phyloP scores from a whole-genome alignment of 2,888 invertebrate genomes.

The Octodonta nipae region DNA sequence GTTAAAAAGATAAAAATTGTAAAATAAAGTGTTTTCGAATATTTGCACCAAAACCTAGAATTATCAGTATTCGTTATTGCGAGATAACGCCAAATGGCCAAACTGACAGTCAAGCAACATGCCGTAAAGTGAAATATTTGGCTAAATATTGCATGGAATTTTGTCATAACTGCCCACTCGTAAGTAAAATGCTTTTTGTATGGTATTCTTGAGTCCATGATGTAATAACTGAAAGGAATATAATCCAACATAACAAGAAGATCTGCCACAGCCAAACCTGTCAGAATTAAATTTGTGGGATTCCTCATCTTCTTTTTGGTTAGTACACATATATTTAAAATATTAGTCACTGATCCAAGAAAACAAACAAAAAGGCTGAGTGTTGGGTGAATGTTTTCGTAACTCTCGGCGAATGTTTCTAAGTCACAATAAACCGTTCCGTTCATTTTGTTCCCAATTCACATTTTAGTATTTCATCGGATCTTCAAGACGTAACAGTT shows the following conservation, averaged over 20 bases:
- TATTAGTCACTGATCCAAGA: constrained; percentile 80
- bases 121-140: constrained; percentile 83
- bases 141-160: constrained; percentile 80
- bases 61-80: constrained; percentile 71
- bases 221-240: constrained; percentile 82
- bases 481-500: too few species aligned
- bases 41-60: constrained; percentile 71
- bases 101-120: constrained; percentile 80
- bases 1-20: constrained; percentile 67
- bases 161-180: constrained; percentile 70
- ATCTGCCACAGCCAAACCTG: constrained; percentile 84
- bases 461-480: too few species aligned
- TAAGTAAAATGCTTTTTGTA: constrained; percentile 46
- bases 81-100: constrained; percentile 87
- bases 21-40: constrained; percentile 60
- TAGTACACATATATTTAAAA: constrained; percentile 82
- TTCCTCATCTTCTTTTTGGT: constrained; percentile 82
- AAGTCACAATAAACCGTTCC: constrained; percentile 39
- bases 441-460: too few species aligned
- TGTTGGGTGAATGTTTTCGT: constrained; percentile 69
- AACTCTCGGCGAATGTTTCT: constrained; percentile 48
- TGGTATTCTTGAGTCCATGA: too few species aligned
- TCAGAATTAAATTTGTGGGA: constrained; percentile 82
- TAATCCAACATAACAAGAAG: constrained; percentile 90
- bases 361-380: constrained; percentile 75